Evolutionary conservation across 2,888 invertebrate species (phyloP), one percentile per base, ranked within the genome.

Genomic region (Phasia obesa): DNA sequence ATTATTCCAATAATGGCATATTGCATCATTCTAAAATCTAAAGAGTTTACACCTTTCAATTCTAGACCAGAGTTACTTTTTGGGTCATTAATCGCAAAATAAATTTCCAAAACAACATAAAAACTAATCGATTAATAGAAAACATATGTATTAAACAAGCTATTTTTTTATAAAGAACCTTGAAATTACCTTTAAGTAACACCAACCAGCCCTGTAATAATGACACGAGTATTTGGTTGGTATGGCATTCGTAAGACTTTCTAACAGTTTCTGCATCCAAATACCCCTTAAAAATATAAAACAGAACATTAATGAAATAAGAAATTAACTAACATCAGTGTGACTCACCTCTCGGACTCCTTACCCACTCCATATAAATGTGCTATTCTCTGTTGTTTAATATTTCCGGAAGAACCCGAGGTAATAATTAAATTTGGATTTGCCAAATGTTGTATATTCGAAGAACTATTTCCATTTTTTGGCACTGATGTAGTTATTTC

Each of bases 251-350:
- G 95, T 95, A 21, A 96, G 90, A 86, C 94, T 94, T 89, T 96
- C 96, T 0, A 95, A 93, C 23, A 97, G 92, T 88, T 95, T 95
- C 88, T 96, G 96, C 91, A 96, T 95, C 97, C 97, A 97, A 79
- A 94, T 89, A 70, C 92, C 89, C 87, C 87, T 93, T 23, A 17
- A 9, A 53, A 25, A 53, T 7, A 87, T 81, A 92, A 92, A n/a
- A 42, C 35, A 51, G 47, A 67, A 19, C 2, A 47, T 71, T 38
- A 44, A 13, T 53, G 15, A 4, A 49, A 5, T 19, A 7, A 21
- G 21, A 13, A 44, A 44, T 11, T 17, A 3, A 53, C 11, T 1
- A 19, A 23, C 13, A 31, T 25, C 2, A 19, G 17, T 35, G 5
- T 6, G 19, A 62, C 83, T 57, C 65, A 88, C 87, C 90, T 88